Conservation (phyloP, 1,140 invertebrate genomes). For the Berghia stephanieae region DNA sequence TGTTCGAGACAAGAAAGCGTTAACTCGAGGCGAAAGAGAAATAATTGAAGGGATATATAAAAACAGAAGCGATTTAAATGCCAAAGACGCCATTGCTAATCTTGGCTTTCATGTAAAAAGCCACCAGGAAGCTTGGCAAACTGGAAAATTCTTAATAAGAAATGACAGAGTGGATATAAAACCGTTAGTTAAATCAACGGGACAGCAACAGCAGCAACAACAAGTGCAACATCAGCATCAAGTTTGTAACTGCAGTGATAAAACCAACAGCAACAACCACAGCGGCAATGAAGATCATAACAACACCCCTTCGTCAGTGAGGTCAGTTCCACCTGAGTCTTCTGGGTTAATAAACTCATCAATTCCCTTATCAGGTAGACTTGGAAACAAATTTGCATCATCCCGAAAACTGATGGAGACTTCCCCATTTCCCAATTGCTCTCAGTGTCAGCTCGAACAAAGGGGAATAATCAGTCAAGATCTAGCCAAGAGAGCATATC, state of each 20-base stretch:
- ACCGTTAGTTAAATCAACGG: constrained; percentile 15
- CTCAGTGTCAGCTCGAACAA: background rate
- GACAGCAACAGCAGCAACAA: constrained; percentile 28
- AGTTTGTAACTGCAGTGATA: constrained; percentile 14
- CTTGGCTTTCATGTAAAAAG: constrained; percentile 40
- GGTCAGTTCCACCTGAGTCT: background rate
- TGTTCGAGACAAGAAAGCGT: constrained; percentile 50
- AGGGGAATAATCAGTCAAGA: background rate
- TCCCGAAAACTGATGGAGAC: background rate
- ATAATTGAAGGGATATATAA: constrained; percentile 60
- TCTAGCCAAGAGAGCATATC: too few relatives aligned
- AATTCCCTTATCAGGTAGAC: background rate
- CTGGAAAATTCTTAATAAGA: constrained; percentile 40
- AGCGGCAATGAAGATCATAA: too few relatives aligned
- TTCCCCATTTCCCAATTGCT: background rate
- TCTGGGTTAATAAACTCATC: background rate
- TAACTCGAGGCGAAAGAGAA: constrained; percentile 60
- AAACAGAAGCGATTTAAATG: constrained; percentile 50
- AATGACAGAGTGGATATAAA: constrained; percentile 16
- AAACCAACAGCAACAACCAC: constrained; percentile 24
- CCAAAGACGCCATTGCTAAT: constrained; percentile 15
- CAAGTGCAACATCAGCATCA: background rate
- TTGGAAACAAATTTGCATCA: background rate
- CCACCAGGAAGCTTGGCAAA: constrained; percentile 58
- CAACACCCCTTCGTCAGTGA: too few relatives aligned